Conservation (phyloP, 37 sponge, comb jelly and placozoan species). For the Ephydatia muelleri region DNA sequence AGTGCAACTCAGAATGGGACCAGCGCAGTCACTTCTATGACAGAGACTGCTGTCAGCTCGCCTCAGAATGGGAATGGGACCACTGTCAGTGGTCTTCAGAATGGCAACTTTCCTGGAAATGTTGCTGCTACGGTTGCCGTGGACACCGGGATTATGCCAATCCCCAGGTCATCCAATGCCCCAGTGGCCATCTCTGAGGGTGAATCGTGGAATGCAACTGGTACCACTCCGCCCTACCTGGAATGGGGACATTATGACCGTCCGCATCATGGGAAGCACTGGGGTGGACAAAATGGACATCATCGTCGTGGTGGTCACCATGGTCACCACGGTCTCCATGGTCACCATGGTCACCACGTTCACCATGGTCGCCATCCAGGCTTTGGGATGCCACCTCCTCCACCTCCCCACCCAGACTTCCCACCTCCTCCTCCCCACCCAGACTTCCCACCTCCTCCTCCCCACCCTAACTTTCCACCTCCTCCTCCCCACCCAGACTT, state of each 20-base stretch:
- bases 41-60: too few species aligned
- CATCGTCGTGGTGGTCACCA: not conserved
- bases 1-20: not conserved
- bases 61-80: too few species aligned
- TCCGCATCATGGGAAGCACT: too few species aligned
- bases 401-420: not conserved
- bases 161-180: not conserved
- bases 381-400: not conserved
- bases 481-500: not conserved
- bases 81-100: too few species aligned
- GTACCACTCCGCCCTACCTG: too few species aligned
- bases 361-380: not conserved
- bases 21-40: not conserved
- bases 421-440: not conserved
- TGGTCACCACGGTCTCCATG: not conserved
- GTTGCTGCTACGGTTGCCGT: not conserved
- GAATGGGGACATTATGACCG: too few species aligned
- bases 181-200: too few species aligned
- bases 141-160: not conserved
- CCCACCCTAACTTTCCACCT: conserved; percentile 5
- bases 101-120: too few species aligned
- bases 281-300: not conserved
- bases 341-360: conserved; percentile 4
- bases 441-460: not conserved
- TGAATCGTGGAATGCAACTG: too few species aligned